These are phyloP conservation scores for Sturnus vulgaris DNA, from an alignment of 2,113 vertebrate species.

Conservation along the genomic window DNA sequence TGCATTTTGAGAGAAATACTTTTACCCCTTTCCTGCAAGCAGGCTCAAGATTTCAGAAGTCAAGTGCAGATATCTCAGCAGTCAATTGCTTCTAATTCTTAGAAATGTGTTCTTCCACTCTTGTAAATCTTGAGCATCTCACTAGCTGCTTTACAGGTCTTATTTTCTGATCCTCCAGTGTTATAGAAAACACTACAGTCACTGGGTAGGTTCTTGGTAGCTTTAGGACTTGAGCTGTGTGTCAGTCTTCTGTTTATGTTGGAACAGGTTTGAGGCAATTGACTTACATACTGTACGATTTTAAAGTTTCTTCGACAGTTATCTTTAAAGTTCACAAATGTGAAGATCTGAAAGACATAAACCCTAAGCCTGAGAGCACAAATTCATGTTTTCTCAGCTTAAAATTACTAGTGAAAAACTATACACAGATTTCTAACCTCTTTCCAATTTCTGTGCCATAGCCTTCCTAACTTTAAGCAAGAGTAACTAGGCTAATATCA, in stretches of 20 bases:
- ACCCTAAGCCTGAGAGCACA: background rate
- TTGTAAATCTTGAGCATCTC: background rate
- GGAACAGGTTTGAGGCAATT: background rate
- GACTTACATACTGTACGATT: background rate
- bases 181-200: background rate
- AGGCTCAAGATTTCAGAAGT: background rate
- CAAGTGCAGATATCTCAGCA: background rate
- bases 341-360: background rate
- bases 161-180: background rate
- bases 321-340: background rate
- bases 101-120: background rate
- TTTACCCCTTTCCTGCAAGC: background rate
- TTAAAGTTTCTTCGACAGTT: background rate
- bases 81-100: background rate
- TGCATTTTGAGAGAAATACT: background rate
- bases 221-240: background rate
- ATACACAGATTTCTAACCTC: background rate
- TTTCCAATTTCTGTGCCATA: background rate
- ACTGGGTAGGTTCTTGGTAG: background rate
- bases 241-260: background rate
- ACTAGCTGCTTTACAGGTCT: background rate
- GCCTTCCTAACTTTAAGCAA: background rate
- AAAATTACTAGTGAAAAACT: background rate
- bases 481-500: background rate
- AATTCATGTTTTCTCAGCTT: background rate